Evolutionary conservation across 2,113 vertebrate species (phyloP).

Genomic region (Cryptotis parvus): DNA sequence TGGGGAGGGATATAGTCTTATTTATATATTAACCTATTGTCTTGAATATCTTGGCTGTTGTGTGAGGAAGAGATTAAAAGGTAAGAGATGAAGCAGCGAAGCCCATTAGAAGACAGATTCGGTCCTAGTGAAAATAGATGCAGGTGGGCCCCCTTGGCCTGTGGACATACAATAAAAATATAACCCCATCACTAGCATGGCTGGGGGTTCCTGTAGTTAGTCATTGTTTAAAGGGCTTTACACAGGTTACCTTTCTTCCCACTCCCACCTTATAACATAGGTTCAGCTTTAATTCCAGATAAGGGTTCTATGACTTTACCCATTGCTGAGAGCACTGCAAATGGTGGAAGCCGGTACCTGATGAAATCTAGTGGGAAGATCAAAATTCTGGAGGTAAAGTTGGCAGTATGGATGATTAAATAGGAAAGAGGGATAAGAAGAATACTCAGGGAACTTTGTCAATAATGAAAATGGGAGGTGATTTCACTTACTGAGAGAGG

Average conservation of each 20-base stretch:
- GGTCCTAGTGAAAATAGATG: background rate
- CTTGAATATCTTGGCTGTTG: background rate
- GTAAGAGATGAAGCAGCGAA: background rate
- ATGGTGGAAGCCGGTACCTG: no score
- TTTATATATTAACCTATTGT: background rate
- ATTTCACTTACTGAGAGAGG: background rate
- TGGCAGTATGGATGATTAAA: background rate
- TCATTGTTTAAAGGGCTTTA: background rate
- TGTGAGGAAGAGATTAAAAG: background rate
- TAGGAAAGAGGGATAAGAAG: background rate
- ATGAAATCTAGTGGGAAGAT: background rate
- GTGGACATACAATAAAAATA: background rate
- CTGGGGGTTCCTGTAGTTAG: background rate
- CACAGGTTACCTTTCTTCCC: background rate
- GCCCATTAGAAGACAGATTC: background rate
- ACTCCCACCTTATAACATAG: accelerated
- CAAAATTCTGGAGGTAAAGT: background rate
- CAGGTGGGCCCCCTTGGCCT: background rate
- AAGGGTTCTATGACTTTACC: background rate
- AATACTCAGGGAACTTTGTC: no score
- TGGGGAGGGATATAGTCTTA: background rate
- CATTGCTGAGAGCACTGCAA: no score
- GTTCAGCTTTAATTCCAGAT: background rate
- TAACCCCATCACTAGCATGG: accelerated
- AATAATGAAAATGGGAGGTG: no score